These are phyloP conservation scores for Stomatorhinus walkeri DNA, from an alignment of 2,797 vertebrate species.

Conservation along the genomic window DNA sequence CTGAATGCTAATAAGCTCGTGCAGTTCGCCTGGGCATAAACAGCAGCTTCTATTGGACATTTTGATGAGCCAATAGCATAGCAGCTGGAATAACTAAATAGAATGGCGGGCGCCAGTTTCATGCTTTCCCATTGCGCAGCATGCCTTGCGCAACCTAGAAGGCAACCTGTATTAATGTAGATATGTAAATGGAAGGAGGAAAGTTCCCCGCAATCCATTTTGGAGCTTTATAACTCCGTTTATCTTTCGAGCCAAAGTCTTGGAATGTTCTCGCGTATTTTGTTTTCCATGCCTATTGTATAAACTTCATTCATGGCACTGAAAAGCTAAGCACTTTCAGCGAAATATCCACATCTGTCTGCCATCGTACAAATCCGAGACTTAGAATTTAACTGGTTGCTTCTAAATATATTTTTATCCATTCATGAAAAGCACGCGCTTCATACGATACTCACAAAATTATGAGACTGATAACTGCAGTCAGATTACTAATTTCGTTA, in stretches of 20 bases:
- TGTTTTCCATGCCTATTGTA: neutral
- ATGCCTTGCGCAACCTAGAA: constrained; percentile 43
- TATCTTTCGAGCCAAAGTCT: neutral
- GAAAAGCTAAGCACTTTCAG: neutral
- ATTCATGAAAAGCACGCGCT: neutral
- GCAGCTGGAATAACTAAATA: constrained; percentile 56
- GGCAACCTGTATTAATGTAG: constrained; percentile 17
- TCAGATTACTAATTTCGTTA: neutral
- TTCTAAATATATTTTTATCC: neutral
- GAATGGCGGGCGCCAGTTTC: constrained; percentile 82
- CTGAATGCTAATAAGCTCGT: constrained; percentile 77
- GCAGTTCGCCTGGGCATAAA: constrained; percentile 74
- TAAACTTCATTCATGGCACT: neutral
- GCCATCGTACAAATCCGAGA: neutral
- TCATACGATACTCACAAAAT: neutral
- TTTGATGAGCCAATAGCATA: constrained; percentile 68
- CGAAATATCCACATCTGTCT: neutral
- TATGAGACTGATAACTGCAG: neutral
- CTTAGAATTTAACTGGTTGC: neutral
- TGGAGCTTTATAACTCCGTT: neutral
- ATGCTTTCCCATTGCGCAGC: constrained; percentile 61
- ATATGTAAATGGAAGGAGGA: neutral
- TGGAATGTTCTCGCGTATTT: neutral
- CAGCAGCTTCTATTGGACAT: constrained; percentile 69
- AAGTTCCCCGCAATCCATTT: constrained; percentile 8